A percentile compares a stretch with the other conserved stretches of the same genome.
Conservation (phyloP, 2,113 vertebrate species). For the Naja naja region DNA sequence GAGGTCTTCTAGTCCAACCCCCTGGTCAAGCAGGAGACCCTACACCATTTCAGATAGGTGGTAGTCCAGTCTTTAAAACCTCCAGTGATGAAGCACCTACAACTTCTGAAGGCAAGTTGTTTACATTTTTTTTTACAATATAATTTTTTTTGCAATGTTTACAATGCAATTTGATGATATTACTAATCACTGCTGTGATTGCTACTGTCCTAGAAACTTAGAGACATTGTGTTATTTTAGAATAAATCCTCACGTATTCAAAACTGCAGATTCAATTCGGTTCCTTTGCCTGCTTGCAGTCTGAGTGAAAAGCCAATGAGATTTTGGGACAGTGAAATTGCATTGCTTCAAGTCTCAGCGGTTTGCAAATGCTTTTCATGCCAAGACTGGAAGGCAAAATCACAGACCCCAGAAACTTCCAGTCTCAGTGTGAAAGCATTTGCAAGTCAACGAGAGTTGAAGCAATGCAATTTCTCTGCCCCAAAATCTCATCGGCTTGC, state of each 20-base stretch:
- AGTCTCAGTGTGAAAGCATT: too few relatives aligned
- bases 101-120: background rate
- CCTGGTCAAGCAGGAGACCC: background rate
- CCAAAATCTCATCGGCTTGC: too few relatives aligned
- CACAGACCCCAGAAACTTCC: too few relatives aligned
- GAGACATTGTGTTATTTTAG: background rate
- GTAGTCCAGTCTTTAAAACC: background rate
- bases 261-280: background rate
- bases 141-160: background rate
- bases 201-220: background rate
- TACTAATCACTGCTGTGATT: background rate
- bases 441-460: too few relatives aligned
- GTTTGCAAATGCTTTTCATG: too few relatives aligned
- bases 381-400: too few relatives aligned
- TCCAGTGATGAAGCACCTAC: background rate
- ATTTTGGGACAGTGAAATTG: too few relatives aligned
- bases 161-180: background rate
- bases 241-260: background rate
- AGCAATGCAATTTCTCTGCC: too few relatives aligned
- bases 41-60: background rate
- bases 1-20: background rate
- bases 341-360: too few relatives aligned
- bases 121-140: background rate
- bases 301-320: too few relatives aligned
- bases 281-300: too few relatives aligned